A percentile compares a stretch with the other conserved stretches of the same genome.
Conservation (phyloP, 2,888 invertebrate genomes). For the Pristionchus maxplancki region DNA sequence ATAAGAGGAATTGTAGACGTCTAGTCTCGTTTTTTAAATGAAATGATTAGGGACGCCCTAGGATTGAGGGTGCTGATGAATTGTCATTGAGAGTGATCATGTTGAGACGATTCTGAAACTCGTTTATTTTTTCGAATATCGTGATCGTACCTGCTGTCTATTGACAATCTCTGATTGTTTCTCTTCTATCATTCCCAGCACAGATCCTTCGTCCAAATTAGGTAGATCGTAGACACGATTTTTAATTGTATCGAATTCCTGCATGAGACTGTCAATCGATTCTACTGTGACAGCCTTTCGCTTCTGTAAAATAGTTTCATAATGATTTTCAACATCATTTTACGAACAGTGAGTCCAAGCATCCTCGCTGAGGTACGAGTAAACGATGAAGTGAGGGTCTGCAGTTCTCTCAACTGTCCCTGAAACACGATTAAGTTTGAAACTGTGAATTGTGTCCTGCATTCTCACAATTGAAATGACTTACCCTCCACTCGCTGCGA, state of each 20-base stretch:
- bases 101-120: conserved; percentile 15
- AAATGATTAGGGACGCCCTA: background rate
- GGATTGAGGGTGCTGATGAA: background rate
- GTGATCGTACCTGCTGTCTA: background rate
- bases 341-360: background rate
- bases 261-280: background rate
- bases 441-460: background rate
- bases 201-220: background rate
- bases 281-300: background rate
- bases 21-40: too few species aligned
- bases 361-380: background rate
- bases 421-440: background rate
- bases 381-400: background rate
- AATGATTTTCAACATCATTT: background rate
- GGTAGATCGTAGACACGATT: background rate
- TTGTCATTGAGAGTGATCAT: background rate
- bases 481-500: background rate
- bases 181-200: background rate
- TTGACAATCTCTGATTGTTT: background rate
- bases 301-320: background rate
- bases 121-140: background rate
- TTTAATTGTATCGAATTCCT: background rate
- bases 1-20: too few species aligned
- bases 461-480: background rate
- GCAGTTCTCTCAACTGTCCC: background rate